These are phyloP conservation scores for Amphiprion percula DNA, from an alignment of 2,113 vertebrate species.

Conservation along the genomic window DNA sequence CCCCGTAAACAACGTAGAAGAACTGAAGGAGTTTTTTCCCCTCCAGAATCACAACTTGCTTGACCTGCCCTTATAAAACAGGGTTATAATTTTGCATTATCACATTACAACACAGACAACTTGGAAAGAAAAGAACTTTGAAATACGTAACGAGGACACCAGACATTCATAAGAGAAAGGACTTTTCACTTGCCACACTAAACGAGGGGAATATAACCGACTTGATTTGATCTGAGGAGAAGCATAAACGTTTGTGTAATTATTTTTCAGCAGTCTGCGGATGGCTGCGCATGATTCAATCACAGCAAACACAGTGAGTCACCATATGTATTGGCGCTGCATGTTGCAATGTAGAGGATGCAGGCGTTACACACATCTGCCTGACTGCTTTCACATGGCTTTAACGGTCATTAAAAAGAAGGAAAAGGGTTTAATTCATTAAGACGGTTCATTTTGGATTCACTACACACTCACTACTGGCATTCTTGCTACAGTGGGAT, in stretches of 20 bases:
- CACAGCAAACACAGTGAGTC: constrained; percentile 17
- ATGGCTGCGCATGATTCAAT: not conserved
- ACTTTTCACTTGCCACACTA: not conserved
- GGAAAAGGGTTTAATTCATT: too few species aligned
- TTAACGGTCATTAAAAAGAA: not conserved
- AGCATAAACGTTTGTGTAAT: not conserved
- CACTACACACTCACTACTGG: too few species aligned
- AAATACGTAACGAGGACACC: not conserved
- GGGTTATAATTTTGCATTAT: too few species aligned
- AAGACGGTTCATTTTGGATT: too few species aligned
- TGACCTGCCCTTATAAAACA: not conserved
- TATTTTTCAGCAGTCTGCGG: not conserved
- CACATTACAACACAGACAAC: too few species aligned
- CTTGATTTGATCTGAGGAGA: not conserved
- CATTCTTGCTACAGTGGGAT: too few species aligned
- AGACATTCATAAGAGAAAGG: not conserved
- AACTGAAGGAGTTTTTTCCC: too few species aligned
- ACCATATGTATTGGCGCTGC: not conserved
- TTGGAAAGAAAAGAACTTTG: too few species aligned
- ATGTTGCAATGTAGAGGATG: constrained; percentile 10
- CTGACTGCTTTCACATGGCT: not conserved
- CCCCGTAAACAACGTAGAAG: too few species aligned
- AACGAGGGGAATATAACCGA: not conserved
- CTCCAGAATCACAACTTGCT: not conserved
- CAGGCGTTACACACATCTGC: not conserved